Evolutionary conservation across 2,888 invertebrate genomes (phyloP).

Genomic region (Macrosoma leucophasiata): DNA sequence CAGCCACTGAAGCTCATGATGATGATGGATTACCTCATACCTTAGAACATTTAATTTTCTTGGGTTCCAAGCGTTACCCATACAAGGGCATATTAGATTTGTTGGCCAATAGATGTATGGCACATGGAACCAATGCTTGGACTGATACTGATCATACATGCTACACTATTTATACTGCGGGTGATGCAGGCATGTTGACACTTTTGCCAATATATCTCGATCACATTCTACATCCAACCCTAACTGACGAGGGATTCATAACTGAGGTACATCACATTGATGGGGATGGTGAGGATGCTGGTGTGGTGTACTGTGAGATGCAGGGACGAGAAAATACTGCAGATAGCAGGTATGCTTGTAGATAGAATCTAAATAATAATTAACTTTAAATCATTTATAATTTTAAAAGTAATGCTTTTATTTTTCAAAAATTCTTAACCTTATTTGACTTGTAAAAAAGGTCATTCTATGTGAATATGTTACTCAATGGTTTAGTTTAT

Average conservation of each 20-base stretch:
- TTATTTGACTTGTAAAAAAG: too few relatives aligned
- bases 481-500: too few relatives aligned
- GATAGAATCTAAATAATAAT: too few relatives aligned
- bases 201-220: slow-evolving; percentile 94
- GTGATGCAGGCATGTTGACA: slow-evolving; percentile 88
- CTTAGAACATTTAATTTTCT: slow-evolving; percentile 92
- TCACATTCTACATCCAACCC: slow-evolving; percentile 89
- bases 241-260: slow-evolving; percentile 86
- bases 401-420: too few relatives aligned
- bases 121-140: slow-evolving; percentile 95
- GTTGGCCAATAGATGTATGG: slow-evolving; percentile 91
- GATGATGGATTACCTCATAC: slow-evolving; percentile 96
- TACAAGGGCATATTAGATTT: slow-evolving; percentile 93
- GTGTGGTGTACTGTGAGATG: slow-evolving; percentile 98
- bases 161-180: slow-evolving; percentile 91
- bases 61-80: slow-evolving; percentile 92
- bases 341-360: slow-evolving; percentile 72
- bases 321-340: slow-evolving; percentile 90
- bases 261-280: slow-evolving; percentile 96
- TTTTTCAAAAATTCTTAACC: too few relatives aligned
- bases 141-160: slow-evolving; percentile 91
- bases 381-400: too few relatives aligned
- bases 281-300: slow-evolving; percentile 91
- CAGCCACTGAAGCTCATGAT: slow-evolving; percentile 93
- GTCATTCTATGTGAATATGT: too few relatives aligned